Percentiles rank a stretch among this genome's conserved stretches.
phyloP scores from a whole-genome alignment of 2,113 vertebrate genomes.

The Fregata magnificens region DNA sequence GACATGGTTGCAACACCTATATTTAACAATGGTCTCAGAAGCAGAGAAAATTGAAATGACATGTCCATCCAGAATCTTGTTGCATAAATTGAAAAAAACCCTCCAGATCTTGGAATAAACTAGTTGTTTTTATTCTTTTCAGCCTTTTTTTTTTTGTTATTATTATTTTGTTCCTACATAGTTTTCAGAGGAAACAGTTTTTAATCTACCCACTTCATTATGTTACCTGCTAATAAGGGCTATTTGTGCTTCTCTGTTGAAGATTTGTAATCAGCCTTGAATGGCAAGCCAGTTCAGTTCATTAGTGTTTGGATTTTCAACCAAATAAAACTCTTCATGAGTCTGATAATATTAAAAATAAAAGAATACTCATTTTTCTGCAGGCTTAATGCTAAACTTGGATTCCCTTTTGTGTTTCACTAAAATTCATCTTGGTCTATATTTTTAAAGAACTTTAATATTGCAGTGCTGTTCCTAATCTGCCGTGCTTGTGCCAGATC shows the following conservation, averaged over 20 bases:
- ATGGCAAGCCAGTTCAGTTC: neutral
- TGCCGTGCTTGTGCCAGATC: neutral
- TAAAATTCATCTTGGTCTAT: neutral
- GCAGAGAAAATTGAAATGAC: neutral
- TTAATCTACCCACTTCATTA: neutral
- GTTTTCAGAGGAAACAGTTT: neutral
- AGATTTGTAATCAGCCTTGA: neutral
- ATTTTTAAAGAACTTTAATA: neutral
- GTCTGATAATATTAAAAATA: neutral
- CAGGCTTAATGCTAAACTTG: neutral
- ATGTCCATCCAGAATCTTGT: neutral
- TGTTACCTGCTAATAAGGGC: neutral
- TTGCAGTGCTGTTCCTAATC: neutral
- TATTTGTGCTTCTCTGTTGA: neutral
- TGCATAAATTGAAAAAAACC: neutral
- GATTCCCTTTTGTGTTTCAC: neutral
- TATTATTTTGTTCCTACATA: neutral
- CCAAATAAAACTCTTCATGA: neutral
- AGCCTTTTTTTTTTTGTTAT: neutral
- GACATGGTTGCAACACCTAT: neutral
- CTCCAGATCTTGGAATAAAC: neutral
- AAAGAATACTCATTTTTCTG: neutral
- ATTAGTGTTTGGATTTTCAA: neutral
- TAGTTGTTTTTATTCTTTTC: neutral
- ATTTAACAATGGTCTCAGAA: neutral